phyloP scores from a whole-genome alignment of 2,888 invertebrate species.

The Ormyrus labotus region DNA sequence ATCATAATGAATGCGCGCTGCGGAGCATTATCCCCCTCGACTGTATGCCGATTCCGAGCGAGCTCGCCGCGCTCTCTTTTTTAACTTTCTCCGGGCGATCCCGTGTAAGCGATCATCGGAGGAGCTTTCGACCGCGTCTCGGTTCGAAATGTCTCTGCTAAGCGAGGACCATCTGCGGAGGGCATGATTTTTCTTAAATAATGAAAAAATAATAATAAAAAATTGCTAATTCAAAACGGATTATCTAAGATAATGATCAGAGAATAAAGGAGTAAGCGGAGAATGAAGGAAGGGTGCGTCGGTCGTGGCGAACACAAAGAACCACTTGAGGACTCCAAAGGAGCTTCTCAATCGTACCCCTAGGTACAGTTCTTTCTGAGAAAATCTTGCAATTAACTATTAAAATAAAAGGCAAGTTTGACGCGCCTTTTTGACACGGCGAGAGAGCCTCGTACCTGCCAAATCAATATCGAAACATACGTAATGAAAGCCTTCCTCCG shows the following conservation, averaged over 20 bases:
- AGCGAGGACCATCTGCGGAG: neutral
- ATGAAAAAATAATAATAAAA: conserved; percentile 2
- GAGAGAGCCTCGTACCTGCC: too few species aligned
- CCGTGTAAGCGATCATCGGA: neutral
- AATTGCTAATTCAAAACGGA: conserved; percentile 7
- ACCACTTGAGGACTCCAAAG: conserved; percentile 2
- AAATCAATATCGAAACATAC: neutral
- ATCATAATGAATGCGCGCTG: conserved; percentile 54
- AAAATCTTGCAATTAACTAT: neutral
- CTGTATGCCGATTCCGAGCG: conserved; percentile 37
- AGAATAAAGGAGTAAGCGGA: conserved; percentile 20
- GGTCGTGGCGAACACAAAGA: conserved; percentile 15
- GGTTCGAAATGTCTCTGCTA: neutral
- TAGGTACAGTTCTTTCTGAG: neutral
- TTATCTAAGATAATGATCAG: conserved; percentile 7
- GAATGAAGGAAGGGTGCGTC: conserved; percentile 2
- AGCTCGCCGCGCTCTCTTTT: too few species aligned
- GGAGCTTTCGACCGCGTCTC: too few species aligned
- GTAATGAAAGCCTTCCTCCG: neutral
- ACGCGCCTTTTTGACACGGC: neutral
- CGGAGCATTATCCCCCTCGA: conserved; percentile 46
- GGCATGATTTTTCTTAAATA: conserved; percentile 8
- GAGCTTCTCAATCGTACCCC: conserved; percentile 7
- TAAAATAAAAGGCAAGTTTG: neutral
- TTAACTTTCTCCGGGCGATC: conserved; percentile 38